Evolutionary conservation across 2,797 vertebrate species (phyloP).

Genomic region (Garrulus glandarius): DNA sequence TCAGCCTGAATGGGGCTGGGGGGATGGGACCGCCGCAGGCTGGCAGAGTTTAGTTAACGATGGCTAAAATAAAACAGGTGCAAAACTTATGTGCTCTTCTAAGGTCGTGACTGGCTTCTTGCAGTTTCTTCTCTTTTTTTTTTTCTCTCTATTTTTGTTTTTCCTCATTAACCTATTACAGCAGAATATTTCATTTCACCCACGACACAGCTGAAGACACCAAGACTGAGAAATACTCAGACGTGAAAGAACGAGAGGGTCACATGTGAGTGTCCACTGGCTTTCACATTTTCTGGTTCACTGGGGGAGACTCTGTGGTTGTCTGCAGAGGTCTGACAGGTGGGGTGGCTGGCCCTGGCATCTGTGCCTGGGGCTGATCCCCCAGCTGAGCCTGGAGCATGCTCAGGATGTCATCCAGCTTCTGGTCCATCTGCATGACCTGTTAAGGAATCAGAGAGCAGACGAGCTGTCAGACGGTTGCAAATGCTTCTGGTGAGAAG

Average conservation of each 20-base stretch:
- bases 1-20: background rate
- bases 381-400: background rate
- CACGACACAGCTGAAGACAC: background rate
- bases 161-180: background rate
- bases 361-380: background rate
- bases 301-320: background rate
- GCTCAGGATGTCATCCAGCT: constrained; percentile 60
- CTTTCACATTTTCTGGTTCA: background rate
- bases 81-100: background rate
- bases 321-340: background rate
- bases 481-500: background rate
- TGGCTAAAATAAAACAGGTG: constrained; percentile 17
- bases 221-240: background rate
- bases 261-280: background rate
- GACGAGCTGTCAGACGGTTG: background rate
- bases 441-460: constrained; percentile 46
- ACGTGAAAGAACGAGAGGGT: background rate
- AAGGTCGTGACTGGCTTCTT: background rate
- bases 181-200: background rate
- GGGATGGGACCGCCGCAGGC: background rate
- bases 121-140: background rate
- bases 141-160: background rate
- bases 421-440: constrained; percentile 65
- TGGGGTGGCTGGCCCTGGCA: background rate
- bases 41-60: background rate